Evolutionary conservation across 2,113 vertebrate genomes (phyloP).

Genomic region (Petromus typicus): DNA sequence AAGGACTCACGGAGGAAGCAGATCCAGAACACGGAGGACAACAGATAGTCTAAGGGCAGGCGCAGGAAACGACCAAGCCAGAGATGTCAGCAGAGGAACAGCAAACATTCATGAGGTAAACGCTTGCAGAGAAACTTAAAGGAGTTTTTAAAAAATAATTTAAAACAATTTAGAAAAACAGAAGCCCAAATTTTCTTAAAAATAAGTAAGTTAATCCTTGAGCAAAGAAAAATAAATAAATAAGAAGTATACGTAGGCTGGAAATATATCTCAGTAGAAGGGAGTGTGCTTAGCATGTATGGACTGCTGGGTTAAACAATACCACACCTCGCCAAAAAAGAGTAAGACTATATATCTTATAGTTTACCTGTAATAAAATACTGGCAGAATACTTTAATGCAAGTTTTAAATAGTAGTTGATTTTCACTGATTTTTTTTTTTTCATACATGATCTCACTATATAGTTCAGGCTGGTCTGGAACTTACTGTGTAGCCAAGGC

Average conservation of each 20-base stretch:
- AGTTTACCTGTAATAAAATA: background rate
- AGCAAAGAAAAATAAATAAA: background rate
- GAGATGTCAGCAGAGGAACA: constrained; percentile 94
- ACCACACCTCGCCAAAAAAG: background rate
- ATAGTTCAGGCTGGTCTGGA: too few species aligned
- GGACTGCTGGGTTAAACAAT: background rate
- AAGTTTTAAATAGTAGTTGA: background rate
- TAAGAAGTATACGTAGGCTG: background rate
- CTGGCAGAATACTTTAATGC: background rate
- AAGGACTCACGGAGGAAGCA: constrained; percentile 88
- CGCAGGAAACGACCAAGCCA: constrained; percentile 87
- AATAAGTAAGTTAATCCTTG: background rate
- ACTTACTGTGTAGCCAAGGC: too few species aligned
- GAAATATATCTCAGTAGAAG: background rate
- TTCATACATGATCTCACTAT: too few species aligned
- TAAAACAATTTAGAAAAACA: constrained; percentile 65
- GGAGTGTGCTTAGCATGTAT: background rate
- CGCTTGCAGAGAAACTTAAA: constrained; percentile 97
- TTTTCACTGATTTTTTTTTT: background rate
- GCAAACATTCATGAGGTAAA: constrained; percentile 94
- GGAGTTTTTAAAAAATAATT: constrained; percentile 96
- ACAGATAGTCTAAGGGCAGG: constrained; percentile 81
- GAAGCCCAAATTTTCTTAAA: constrained; percentile 72
- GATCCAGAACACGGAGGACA: constrained; percentile 74
- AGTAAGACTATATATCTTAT: background rate